Percentiles rank a stretch among this genome's conserved stretches.
Evolutionary conservation across 2,113 vertebrate genomes (phyloP).

Genomic region (Athene noctua): DNA sequence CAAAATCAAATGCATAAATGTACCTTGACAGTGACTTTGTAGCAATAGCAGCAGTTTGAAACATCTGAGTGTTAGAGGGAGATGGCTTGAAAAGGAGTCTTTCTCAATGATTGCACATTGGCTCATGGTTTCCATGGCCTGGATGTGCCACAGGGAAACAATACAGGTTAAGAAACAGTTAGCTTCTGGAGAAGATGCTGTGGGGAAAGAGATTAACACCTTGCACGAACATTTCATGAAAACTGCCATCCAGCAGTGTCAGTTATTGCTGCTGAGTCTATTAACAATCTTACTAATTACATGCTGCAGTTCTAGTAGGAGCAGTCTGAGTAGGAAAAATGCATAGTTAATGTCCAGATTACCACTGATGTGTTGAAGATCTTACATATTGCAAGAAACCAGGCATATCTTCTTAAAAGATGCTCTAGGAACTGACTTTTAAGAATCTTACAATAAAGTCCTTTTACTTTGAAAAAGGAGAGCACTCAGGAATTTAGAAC

Average conservation of each 20-base stretch:
- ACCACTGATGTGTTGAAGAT: background rate
- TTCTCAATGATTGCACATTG: background rate
- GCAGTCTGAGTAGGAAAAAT: background rate
- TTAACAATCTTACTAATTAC: background rate
- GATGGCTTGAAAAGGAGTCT: background rate
- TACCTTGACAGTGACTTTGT: background rate
- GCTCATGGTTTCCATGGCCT: background rate
- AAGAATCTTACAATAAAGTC: background rate
- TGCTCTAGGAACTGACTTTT: background rate
- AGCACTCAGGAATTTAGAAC: background rate
- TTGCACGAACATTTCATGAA: background rate
- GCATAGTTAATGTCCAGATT: background rate
- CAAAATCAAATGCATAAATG: background rate
- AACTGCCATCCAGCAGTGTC: background rate
- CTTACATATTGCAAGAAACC: background rate
- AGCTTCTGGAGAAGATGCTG: background rate
- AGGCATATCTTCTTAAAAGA: background rate
- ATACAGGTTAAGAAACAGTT: background rate
- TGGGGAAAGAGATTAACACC: background rate
- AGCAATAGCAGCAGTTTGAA: background rate
- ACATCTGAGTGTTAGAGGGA: background rate
- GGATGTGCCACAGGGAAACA: background rate
- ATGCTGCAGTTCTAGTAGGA: background rate
- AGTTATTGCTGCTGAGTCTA: background rate
- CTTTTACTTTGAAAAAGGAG: background rate